These are phyloP conservation scores for Arvicanthis niloticus DNA, from an alignment of 2,113 vertebrate species.

Conservation along the genomic window DNA sequence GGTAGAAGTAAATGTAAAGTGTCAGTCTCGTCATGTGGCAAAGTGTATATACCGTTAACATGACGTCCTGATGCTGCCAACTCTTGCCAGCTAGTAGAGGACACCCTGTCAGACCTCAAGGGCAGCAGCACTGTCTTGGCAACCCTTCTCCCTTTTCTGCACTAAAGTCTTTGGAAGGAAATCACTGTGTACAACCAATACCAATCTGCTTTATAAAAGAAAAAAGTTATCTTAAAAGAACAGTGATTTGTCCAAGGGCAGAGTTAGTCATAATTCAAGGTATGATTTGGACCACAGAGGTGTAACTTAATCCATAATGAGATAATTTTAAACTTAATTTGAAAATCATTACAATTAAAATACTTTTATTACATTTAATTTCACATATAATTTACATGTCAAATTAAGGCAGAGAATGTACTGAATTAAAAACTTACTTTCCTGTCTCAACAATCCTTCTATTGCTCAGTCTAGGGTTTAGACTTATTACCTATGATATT, in stretches of 20 bases:
- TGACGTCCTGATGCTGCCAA: not conserved
- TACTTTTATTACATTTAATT: conserved; percentile 49
- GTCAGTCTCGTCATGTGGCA: not conserved
- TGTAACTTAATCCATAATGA: not conserved
- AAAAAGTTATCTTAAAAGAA: not conserved
- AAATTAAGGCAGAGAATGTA: conserved; percentile 2
- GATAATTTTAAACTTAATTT: conserved; percentile 5
- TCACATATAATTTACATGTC: conserved; percentile 26
- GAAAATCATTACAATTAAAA: not conserved
- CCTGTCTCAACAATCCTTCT: not conserved
- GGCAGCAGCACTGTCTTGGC: not conserved
- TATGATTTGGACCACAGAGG: not conserved
- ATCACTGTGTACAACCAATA: not conserved
- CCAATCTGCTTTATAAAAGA: not conserved
- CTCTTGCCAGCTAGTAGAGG: not conserved
- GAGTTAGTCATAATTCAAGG: not conserved
- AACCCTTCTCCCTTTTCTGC: not conserved
- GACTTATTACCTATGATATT: conserved; percentile 5
- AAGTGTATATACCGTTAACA: not conserved
- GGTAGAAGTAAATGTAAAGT: not conserved
- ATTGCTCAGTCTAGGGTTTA: not conserved
- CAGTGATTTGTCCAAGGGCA: not conserved
- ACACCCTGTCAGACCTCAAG: not conserved
- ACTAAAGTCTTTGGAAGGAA: not conserved
- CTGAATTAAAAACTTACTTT: not conserved